phyloP scores from a whole-genome alignment of 2,113 vertebrate genomes.

The Phodopus roborovskii region DNA sequence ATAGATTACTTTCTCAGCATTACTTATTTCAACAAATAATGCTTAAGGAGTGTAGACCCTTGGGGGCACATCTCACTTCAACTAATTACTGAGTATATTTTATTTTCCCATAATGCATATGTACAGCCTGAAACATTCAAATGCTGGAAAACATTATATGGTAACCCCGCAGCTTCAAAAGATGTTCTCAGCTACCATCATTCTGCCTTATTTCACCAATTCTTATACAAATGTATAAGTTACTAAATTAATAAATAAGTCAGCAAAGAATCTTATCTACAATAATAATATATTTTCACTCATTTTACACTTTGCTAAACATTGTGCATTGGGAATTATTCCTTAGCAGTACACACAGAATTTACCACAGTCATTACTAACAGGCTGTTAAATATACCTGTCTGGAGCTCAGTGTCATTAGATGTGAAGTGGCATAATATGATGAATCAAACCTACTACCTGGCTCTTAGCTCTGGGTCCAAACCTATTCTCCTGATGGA shows the following conservation, averaged over 20 bases:
- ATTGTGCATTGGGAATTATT: neutral
- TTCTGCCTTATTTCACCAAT: neutral
- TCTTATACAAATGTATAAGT: neutral
- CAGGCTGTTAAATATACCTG: neutral
- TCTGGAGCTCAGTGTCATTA: neutral
- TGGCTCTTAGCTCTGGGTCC: neutral
- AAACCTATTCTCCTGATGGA: neutral
- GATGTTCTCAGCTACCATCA: neutral
- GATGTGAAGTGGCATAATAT: neutral
- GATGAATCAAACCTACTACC: neutral
- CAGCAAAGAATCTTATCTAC: neutral
- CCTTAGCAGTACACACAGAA: neutral
- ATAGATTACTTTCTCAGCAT: neutral
- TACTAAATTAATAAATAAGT: neutral
- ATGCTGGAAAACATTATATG: neutral
- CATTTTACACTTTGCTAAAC: neutral
- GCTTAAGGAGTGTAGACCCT: neutral
- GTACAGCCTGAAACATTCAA: neutral
- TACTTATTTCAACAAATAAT: constrained; percentile 21
- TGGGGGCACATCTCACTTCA: neutral
- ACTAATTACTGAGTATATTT: neutral
- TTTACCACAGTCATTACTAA: neutral
- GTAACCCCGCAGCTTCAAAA: neutral
- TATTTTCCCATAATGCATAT: neutral
- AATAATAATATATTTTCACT: neutral